Base-by-base conservation (phyloP, 1,140 invertebrate species). In the Conus betulinus region DNA sequence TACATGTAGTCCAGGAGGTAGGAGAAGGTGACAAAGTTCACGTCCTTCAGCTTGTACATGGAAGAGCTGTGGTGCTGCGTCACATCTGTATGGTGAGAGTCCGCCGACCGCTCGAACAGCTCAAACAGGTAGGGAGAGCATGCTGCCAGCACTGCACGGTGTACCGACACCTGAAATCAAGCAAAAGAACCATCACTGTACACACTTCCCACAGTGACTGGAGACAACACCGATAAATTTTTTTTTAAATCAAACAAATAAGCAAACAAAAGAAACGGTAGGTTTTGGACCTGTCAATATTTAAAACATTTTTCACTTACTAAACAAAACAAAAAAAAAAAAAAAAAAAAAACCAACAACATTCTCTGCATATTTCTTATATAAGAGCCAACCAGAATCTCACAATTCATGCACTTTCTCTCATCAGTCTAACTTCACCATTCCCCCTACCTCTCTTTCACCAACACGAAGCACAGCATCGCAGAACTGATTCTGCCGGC, bases 1-100 rank as follows among this genome's bases (percentile, higher is more conserved):
- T 98, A 98, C 55, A 97, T 97, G 95, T 97, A 98, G 93, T 98
- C 97, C 53, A 98, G 96, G 11, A 98, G 95, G 88, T 96, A 96
- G 89, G 97, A 96, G 91, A 98, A 95, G 76, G 97, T 96, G 88
- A 95, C 95, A 90, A 96, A 96, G 90, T 97, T 96, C 91, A 97
- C 96, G 57, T 96, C 96, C 88, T 94, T 92, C 60, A 98, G 93
- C 93, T 97, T 91, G 86, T 88, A 91, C 60, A 88, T 89, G 25
- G 88, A 84, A 82, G 88, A 67, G 0, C 15, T 7, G 60, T 89
- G 25, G 52, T 85, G 15, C 55, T 74, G 51, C 3, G 53, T n/a
- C 51, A 82, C 8, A 27, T 89, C 76, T 2, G 52, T 27, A 53
- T 88, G 17, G 57, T 88, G 17, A 52, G 87, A 67, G 52, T 91